phyloP scores from a whole-genome alignment of 2,113 vertebrate genomes.

The Rhinopithecus roxellana region DNA sequence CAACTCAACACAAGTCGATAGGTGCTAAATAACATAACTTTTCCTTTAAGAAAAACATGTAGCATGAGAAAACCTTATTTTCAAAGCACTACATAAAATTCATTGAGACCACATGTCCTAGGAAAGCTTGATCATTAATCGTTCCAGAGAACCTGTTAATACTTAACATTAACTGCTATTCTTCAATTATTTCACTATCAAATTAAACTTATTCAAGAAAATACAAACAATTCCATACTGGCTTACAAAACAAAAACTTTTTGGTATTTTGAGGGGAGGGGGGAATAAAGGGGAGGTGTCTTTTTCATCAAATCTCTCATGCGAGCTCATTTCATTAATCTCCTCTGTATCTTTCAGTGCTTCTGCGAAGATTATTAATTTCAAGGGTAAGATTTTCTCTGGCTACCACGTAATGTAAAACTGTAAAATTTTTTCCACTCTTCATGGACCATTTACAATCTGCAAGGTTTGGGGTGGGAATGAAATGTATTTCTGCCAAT shows the following conservation, averaged over 20 bases:
- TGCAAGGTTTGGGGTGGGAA: conserved; percentile 21
- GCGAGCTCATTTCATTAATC: neutral
- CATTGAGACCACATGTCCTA: neutral
- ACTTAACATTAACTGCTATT: neutral
- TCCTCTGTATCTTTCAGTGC: neutral
- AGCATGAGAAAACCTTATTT: conserved; percentile 6
- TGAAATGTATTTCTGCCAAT: neutral
- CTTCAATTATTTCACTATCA: conserved; percentile 10
- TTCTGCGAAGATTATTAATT: conserved; percentile 8
- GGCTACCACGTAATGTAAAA: neutral
- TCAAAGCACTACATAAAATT: neutral
- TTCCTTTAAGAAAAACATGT: conserved; percentile 21
- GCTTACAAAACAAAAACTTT: neutral
- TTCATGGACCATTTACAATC: conserved; percentile 30
- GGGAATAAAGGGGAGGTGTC: neutral
- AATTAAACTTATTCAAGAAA: conserved; percentile 12
- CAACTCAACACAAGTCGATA: neutral
- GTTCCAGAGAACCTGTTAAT: neutral
- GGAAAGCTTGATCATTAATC: neutral
- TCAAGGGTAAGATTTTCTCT: neutral
- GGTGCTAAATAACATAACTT: neutral
- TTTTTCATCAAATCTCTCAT: neutral
- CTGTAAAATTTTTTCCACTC: neutral
- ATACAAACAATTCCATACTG: neutral
- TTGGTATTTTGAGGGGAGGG: neutral